Base-by-base conservation (phyloP, 2,888 invertebrate genomes). In the Folsomia manolachei region DNA sequence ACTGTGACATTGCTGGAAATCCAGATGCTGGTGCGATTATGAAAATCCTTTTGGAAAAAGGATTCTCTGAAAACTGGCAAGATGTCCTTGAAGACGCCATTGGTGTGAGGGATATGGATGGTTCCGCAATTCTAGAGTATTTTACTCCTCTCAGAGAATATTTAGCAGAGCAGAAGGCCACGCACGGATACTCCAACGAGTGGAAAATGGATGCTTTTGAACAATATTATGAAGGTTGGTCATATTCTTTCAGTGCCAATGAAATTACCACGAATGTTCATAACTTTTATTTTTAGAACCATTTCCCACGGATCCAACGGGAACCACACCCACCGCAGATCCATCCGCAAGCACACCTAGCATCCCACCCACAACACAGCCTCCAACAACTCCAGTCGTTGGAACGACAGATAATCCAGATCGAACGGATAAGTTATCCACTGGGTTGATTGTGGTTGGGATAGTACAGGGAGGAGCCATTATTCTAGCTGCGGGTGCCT, bases 21-120 rank as follows among this genome's bases (percentile, higher is more conserved):
- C 14, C 61, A 1, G 77, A 51, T 9, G 80, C 80, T 23, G 80
- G 80, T 61, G 70, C 62, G 1, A 62, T 66, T 24, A 76, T 79
- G 72, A 74, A 73, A 78, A 70, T 75, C 68, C 75, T 81, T 7
- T 70, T 81, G 27, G 69, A 74, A 61, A 69, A 79, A n/a, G 82
- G 82, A 24, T 71, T 76, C 14, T 81, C 81, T 0, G 88, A 87
- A 79, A 90, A 91, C 0, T 93, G 93, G 92, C 90, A 90, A n/a
- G 93, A 94, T 80, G 93, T 92, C 72, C 88, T 97, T 88, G 89
- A 92, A 82, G 88, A 87, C 9, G 86, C 94, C 39, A 94, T 92
- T 0, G 93, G 93, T 0, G 91, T 81, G 56, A 71, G 82, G 27
- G 86, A 89, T 78, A 87, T 95, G 82, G 91, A 92, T 53, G 90